Evolutionary conservation across 2,113 vertebrate species (phyloP).

Genomic region (Ctenomys sociabilis): DNA sequence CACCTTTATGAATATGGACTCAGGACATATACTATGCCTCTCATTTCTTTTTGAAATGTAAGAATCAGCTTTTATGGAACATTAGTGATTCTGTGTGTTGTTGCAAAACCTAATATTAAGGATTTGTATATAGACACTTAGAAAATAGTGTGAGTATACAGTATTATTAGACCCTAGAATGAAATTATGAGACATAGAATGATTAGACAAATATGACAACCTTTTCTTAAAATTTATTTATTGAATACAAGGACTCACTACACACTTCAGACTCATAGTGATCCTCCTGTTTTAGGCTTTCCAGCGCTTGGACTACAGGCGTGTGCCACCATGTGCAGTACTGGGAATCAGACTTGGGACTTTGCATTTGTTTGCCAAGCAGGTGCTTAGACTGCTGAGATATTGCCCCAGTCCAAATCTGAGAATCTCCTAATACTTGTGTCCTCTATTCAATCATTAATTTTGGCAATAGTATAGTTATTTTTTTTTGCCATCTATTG

Average conservation of each 20-base stretch:
- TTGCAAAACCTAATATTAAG: neutral
- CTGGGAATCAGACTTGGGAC: too few species aligned
- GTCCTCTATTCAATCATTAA: slow-evolving; percentile 50
- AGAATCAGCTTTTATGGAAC: slow-evolving; percentile 37
- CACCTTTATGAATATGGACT: slow-evolving; percentile 32
- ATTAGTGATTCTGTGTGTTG: slow-evolving; percentile 33
- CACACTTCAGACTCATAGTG: too few species aligned
- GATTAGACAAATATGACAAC: slow-evolving; percentile 52
- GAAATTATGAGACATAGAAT: slow-evolving; percentile 54
- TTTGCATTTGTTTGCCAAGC: too few species aligned
- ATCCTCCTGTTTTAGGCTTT: too few species aligned
- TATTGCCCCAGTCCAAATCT: too few species aligned
- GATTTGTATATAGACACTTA: slow-evolving; percentile 33
- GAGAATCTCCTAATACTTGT: slow-evolving; percentile 13
- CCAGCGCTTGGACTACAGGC: too few species aligned
- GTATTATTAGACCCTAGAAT: neutral
- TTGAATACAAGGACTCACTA: too few species aligned
- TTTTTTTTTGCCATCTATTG: slow-evolving; percentile 66
- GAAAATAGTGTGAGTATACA: neutral
- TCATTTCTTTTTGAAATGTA: slow-evolving; percentile 41
- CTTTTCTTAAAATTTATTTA: neutral
- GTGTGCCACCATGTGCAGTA: too few species aligned
- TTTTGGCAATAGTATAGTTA: slow-evolving; percentile 68
- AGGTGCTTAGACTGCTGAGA: too few species aligned
- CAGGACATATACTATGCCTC: neutral